A percentile compares a stretch with the other conserved stretches of the same genome.
phyloP scores from a whole-genome alignment of 2,888 invertebrate species.

The Drosophila paranaensis region DNA sequence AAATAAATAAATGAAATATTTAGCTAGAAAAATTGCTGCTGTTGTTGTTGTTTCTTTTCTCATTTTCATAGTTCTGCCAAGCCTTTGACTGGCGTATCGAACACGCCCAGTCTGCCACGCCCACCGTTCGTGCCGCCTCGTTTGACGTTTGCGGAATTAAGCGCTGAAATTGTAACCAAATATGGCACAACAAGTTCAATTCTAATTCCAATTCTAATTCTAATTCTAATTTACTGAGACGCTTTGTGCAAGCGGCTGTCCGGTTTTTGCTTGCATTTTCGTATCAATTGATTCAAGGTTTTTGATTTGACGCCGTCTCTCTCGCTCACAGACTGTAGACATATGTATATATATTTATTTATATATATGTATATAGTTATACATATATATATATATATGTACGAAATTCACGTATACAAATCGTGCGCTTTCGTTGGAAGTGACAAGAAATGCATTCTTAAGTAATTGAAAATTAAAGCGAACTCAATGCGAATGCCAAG shows the following conservation, averaged over 20 bases:
- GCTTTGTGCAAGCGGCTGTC: slow-evolving; percentile 53
- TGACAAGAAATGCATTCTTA: slow-evolving; percentile 71
- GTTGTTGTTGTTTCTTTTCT: not conserved
- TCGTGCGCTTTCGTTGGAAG: slow-evolving; percentile 71
- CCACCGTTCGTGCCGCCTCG: slow-evolving; percentile 17
- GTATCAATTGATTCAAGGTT: slow-evolving; percentile 80
- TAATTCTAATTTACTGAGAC: slow-evolving; percentile 60
- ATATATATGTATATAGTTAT: not conserved
- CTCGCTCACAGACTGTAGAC: not conserved
- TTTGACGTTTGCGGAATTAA: slow-evolving; percentile 82
- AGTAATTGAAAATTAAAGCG: slow-evolving; percentile 69
- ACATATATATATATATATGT: not conserved
- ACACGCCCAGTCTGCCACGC: slow-evolving; percentile 30
- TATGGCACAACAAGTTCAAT: slow-evolving; percentile 78
- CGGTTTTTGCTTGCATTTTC: slow-evolving; percentile 64
- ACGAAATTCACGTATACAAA: slow-evolving; percentile 49
- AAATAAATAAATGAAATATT: slow-evolving; percentile 75
- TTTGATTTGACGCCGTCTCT: slow-evolving; percentile 60
- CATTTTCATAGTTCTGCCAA: slow-evolving; percentile 49
- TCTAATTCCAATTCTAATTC: slow-evolving; percentile 64
- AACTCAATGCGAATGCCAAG: slow-evolving; percentile 39
- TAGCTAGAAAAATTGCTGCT: slow-evolving; percentile 55
- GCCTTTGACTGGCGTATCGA: slow-evolving; percentile 48
- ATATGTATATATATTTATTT: not conserved
- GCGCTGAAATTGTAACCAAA: slow-evolving; percentile 77